Conservation (phyloP, 2,797 vertebrate species). For the Myripristis jacobus region DNA sequence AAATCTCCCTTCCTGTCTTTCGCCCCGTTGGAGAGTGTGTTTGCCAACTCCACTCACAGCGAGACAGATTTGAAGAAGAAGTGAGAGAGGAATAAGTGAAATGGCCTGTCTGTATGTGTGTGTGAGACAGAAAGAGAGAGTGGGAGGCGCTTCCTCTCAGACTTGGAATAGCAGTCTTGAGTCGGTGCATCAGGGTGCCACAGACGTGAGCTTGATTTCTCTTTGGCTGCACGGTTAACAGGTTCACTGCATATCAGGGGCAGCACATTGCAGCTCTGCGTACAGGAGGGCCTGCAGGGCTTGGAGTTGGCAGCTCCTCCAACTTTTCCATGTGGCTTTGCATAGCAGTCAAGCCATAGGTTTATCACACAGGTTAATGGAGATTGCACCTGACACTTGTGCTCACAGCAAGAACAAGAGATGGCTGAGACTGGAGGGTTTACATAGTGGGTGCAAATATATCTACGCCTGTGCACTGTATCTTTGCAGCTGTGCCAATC, state of each 20-base stretch:
- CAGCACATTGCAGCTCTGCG: conserved; percentile 35
- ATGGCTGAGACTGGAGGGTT: conserved; percentile 11
- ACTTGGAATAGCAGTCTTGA: conserved; percentile 39
- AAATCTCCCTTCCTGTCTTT: conserved; percentile 46
- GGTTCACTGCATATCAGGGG: conserved; percentile 51
- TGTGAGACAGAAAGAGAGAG: conserved; percentile 12
- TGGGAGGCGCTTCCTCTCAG: conserved; percentile 22
- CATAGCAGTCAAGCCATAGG: conserved; percentile 57
- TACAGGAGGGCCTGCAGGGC: conserved; percentile 25
- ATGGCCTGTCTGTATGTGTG: conserved; percentile 4
- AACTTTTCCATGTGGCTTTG: conserved; percentile 45
- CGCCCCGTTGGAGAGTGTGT: conserved; percentile 32
- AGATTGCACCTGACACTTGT: conserved; percentile 67
- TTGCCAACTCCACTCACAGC: conserved; percentile 32
- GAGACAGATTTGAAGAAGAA: conserved; percentile 42
- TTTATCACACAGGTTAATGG: conserved; percentile 56
- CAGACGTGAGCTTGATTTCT: conserved; percentile 33
- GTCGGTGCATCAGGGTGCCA: conserved; percentile 33
- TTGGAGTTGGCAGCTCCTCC: conserved; percentile 42
- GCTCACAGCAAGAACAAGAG: conserved; percentile 43
- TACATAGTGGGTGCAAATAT: conserved; percentile 4
- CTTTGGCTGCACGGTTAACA: conserved; percentile 40
- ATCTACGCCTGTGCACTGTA: background rate
- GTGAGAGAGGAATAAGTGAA: conserved; percentile 22
- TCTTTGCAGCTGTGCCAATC: conserved; percentile 4